Percentiles rank a stretch among this genome's conserved stretches.
These are phyloP conservation scores for Dissostichus mawsoni DNA, from an alignment of 2,113 vertebrate species.

Conservation along the genomic window DNA sequence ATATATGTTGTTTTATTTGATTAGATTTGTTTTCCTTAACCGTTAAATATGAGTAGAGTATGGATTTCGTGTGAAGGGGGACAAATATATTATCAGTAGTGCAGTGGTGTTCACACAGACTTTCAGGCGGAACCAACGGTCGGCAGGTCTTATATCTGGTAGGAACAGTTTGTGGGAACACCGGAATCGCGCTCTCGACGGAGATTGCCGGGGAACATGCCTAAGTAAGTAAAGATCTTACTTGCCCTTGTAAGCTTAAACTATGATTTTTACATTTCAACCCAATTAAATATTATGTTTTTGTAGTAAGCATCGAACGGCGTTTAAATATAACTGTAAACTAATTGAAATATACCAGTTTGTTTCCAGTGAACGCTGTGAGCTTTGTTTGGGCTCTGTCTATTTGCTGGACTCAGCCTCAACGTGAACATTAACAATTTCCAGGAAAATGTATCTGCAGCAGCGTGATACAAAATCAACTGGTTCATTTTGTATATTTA, in stretches of 20 bases:
- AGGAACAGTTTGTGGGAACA: constrained; percentile 44
- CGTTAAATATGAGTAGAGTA: too few species aligned
- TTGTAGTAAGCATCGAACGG: too few species aligned
- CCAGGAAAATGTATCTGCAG: fast-evolving
- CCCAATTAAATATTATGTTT: fast-evolving
- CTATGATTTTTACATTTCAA: fast-evolving
- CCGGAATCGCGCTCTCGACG: constrained; percentile 40
- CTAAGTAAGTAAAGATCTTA: constrained; percentile 70
- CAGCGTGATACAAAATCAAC: fast-evolving
- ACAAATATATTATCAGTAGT: too few species aligned
- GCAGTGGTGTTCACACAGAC: not conserved
- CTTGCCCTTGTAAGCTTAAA: not conserved
- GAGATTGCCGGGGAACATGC: constrained; percentile 67
- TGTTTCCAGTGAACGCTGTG: not conserved
- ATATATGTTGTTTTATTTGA: not conserved
- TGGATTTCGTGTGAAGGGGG: not conserved
- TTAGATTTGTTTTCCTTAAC: not conserved
- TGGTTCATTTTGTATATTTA: not conserved
- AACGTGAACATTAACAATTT: not conserved
- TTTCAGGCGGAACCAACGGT: constrained; percentile 62
- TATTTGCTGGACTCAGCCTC: constrained; percentile 58
- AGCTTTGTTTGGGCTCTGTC: constrained; percentile 56
- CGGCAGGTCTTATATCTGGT: not conserved
- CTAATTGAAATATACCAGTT: not conserved
- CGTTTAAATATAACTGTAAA: fast-evolving